Base-by-base conservation (phyloP, 2,113 vertebrate genomes). In the Neogobius melanostomus region DNA sequence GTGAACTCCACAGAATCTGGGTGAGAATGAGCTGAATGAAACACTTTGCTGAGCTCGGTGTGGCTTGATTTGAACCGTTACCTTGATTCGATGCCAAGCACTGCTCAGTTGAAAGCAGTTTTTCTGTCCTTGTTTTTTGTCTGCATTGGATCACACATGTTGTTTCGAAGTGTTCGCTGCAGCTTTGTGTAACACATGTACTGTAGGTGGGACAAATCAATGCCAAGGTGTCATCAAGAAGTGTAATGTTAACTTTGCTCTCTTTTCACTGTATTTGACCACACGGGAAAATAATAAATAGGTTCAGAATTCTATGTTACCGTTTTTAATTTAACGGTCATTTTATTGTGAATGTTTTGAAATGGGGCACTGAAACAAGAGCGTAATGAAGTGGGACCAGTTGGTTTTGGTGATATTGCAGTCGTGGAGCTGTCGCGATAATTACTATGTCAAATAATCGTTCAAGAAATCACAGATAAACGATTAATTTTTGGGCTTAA, bases 61-160 rank as follows among this genome's bases (percentile, higher is more conserved):
- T 59, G 69, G 68, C 71, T 76, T 70, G 72, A 84, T 77, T 81
- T 70, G 68, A 84, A 75, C 82, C 80, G 79, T 80, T 82, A 74
- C 74, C 64, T 66, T 71, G 45, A 84, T 54, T 76, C 64, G 42
- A 17, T 63, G 78, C 80, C 80, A 76, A 81, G 69, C 44, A 17
- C 45, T 52, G 68, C 74, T 82, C 72, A 64, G 57, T 53, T 77
- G 11, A 83, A 71, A 65, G 74, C 45, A 66, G 64, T 61, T 83
- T 75, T 75, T 66, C 49, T 61, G 66, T 43, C 59, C 82, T 76
- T 81, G 75, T 81, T 81, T 61, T 44, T 36, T 44, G 59, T 68
- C 48, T 59, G 45, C 46, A 51, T 80, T 43, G 14, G 28, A 76
- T 66, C 62, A 21, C 42, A 67, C 59, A 43, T 75, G 53, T 69